Percentiles rank a stretch among this genome's conserved stretches.
Evolutionary conservation across 2,797 vertebrate species (phyloP).

Genomic region (Gobio occitaniae): DNA sequence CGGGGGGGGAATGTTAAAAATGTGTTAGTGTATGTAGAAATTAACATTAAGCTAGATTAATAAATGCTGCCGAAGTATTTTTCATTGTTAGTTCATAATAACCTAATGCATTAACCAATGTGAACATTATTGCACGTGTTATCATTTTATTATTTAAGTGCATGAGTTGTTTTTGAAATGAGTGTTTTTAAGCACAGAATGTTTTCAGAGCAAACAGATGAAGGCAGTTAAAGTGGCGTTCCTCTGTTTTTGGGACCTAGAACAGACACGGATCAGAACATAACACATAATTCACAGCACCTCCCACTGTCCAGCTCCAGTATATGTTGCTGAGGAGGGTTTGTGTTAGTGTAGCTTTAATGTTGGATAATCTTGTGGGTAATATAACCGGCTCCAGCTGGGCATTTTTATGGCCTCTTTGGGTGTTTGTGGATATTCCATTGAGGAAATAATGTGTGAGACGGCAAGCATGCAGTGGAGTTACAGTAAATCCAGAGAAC

Average conservation of each 20-base stretch:
- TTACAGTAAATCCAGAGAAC: slow-evolving; percentile 16
- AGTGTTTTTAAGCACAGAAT: not conserved
- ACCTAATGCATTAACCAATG: not conserved
- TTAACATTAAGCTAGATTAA: not conserved
- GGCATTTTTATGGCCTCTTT: slow-evolving; percentile 19
- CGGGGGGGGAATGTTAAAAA: too few relatives aligned
- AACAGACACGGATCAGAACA: slow-evolving; percentile 13
- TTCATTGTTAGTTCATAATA: not conserved
- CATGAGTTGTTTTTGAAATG: not conserved
- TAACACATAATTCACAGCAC: slow-evolving; percentile 24
- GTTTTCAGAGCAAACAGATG: slow-evolving; percentile 3
- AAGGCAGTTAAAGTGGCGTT: not conserved
- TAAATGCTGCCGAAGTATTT: not conserved
- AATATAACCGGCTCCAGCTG: slow-evolving; percentile 30
- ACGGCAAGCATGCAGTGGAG: not conserved
- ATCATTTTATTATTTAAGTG: not conserved
- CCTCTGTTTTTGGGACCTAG: slow-evolving; percentile 1
- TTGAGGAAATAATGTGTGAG: slow-evolving; percentile 2
- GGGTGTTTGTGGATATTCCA: slow-evolving; percentile 19
- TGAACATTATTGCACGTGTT: not conserved
- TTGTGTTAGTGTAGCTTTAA: not conserved
- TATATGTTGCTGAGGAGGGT: not conserved
- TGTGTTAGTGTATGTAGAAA: too few relatives aligned
- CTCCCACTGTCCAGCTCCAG: not conserved
- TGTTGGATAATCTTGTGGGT: slow-evolving; percentile 26